Evolutionary conservation across 2,797 vertebrate species (phyloP).

Genomic region (Alauda arvensis): DNA sequence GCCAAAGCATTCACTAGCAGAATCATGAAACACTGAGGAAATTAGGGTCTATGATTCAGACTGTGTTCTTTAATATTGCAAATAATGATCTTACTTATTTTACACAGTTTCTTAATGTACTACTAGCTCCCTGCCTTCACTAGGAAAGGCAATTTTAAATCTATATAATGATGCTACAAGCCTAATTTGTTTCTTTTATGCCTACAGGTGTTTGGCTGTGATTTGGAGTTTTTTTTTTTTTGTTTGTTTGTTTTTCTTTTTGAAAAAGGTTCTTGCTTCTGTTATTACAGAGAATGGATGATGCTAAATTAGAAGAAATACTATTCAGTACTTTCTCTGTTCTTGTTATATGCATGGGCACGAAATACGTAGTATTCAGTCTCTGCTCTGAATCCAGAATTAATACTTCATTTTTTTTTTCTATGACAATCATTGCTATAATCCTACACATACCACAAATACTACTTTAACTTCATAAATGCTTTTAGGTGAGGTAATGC

Average conservation of each 20-base stretch:
- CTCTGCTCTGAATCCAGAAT: neutral
- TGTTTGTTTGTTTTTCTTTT: neutral
- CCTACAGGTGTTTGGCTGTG: neutral
- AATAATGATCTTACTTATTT: neutral
- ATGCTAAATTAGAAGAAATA: neutral
- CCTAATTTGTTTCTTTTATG: neutral
- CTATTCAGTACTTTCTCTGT: neutral
- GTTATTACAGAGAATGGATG: neutral
- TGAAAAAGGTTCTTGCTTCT: neutral
- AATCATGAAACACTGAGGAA: neutral
- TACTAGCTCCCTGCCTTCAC: neutral
- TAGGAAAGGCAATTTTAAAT: neutral
- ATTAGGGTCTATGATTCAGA: neutral
- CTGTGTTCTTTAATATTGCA: neutral
- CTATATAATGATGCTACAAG: neutral
- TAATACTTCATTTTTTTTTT: neutral
- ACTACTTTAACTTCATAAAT: neutral
- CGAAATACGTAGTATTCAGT: neutral
- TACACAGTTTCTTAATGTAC: neutral
- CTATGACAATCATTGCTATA: neutral
- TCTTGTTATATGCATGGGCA: neutral
- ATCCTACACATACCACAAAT: neutral
- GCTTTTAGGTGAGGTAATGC: neutral
- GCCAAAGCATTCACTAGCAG: neutral
- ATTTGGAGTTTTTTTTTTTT: neutral